phyloP scores from a whole-genome alignment of 2,888 invertebrate genomes.

The Dolichopus griseipennis region DNA sequence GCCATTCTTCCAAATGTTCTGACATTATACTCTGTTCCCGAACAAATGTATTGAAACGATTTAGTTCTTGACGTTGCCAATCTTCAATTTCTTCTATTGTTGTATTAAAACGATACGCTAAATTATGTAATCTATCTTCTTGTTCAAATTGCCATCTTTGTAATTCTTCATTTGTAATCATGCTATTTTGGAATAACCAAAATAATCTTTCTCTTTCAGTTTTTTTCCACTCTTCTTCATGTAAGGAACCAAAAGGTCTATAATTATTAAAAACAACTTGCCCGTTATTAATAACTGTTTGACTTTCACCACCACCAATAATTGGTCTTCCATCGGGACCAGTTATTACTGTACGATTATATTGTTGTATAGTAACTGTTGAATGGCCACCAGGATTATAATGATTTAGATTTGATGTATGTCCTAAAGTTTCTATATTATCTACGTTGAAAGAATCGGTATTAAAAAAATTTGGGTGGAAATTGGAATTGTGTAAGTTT shows the following conservation, averaged over 20 bases:
- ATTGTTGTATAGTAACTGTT: slow-evolving; percentile 30
- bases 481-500: background rate
- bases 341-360: slow-evolving; percentile 33
- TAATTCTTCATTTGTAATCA: slow-evolving; percentile 28
- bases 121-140: slow-evolving; percentile 34
- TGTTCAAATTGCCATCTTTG: slow-evolving; percentile 37
- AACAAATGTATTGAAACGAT: slow-evolving; percentile 30
- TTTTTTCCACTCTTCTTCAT: slow-evolving; percentile 38
- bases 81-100: slow-evolving; percentile 32
- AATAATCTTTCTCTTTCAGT: slow-evolving; percentile 39
- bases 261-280: slow-evolving; percentile 33
- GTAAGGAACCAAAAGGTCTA: slow-evolving; percentile 33
- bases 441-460: background rate
- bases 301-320: slow-evolving; percentile 33
- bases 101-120: slow-evolving; percentile 32
- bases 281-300: slow-evolving; percentile 37
- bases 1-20: slow-evolving; percentile 32
- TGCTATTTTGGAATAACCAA: slow-evolving; percentile 31
- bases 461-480: background rate
- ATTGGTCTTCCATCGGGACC: slow-evolving; percentile 32
- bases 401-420: slow-evolving; percentile 19
- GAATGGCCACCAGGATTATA: slow-evolving; percentile 24
- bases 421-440: background rate
- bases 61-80: slow-evolving; percentile 36
- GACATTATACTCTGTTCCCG: slow-evolving; percentile 32